A percentile compares a stretch with the other conserved stretches of the same genome.
These are phyloP conservation scores for Oenanthe oenanthe DNA, from an alignment of 2,113 vertebrate genomes.

Conservation along the genomic window DNA sequence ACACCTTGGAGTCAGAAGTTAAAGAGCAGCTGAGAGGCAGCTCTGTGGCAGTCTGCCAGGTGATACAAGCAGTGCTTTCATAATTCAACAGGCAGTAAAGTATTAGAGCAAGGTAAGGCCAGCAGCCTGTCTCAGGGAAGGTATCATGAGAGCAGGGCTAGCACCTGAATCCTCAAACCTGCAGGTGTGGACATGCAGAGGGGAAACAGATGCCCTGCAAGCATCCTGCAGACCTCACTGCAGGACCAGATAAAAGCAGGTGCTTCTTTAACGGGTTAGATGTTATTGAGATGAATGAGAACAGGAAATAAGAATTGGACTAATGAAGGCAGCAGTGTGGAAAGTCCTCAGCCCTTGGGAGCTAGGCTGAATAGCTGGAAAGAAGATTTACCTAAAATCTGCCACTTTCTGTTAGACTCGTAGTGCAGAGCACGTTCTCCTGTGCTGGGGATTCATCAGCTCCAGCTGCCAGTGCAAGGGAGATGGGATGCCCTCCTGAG, in stretches of 20 bases:
- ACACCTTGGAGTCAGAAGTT: neutral
- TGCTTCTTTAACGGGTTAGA: neutral
- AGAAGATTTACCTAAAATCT: constrained; percentile 21
- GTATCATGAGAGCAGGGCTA: neutral
- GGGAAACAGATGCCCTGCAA: neutral
- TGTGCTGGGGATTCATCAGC: neutral
- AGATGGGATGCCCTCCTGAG: neutral
- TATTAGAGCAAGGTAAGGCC: neutral
- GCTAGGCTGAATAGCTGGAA: neutral
- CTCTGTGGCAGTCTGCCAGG: constrained; percentile 4
- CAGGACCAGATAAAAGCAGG: neutral
- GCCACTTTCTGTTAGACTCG: neutral
- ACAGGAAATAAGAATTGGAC: neutral
- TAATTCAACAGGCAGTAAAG: constrained; percentile 4
- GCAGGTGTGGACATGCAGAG: neutral
- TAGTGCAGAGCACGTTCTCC: neutral
- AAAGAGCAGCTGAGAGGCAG: constrained; percentile 13
- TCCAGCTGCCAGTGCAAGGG: neutral
- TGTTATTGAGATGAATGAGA: neutral
- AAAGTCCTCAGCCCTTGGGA: neutral
- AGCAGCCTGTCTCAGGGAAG: neutral
- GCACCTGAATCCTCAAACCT: neutral
- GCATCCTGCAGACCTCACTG: neutral
- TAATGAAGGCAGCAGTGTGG: neutral
- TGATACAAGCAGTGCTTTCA: neutral